Base-by-base conservation (phyloP, 2,888 invertebrate genomes). In the Ophion obscuratus region DNA sequence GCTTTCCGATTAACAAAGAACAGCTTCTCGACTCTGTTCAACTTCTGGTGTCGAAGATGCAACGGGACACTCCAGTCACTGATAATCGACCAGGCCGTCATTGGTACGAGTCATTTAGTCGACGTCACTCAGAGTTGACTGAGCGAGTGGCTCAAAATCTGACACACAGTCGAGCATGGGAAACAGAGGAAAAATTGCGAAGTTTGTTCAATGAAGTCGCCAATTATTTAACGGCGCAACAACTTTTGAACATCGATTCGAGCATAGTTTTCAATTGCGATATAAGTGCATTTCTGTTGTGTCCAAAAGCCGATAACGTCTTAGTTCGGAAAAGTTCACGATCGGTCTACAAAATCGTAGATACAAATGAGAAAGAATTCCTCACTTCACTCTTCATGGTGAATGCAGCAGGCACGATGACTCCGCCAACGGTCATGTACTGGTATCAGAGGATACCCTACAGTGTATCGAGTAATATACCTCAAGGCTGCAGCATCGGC, bases 181-280 rank as follows among this genome's bases (percentile, higher is more conserved):
- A 36, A n/a, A 77, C 83, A 44, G 75, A 85, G 74, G 61, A 36
- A 67, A 66, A 78, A 59, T 24, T 82, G 6, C 44, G 74, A 27
- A 82, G 74, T 61, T 82, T 81, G 85, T 85, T 82, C 61, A n/a
- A 57, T 11, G 78, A 77, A 61, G 64, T 82, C 7, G 44, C 76
- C 68, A 31, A 68, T 27, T n/a, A 76, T 44, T 76, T 82, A 36
- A 11, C 62, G 14, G 53, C 78, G 27, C 36, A 80, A 62, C 84
- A 86, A 74, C 36, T 89, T 31, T 11, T 61, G 20, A 73, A 85
- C 10, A 86, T 85, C n/a, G 53, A 81, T 76, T 88, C 90, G 20
- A 66, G 31, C 31, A 77, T 90, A 64, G 74, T 91, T 47, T 91
- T 88, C 62, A 91, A 91, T 83, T 88, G 85, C 27, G 90, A 91